A percentile compares a stretch with the other conserved stretches of the same genome.
Conservation (phyloP, 2,888 invertebrate species). For the Ommatoiulus sabulosus region DNA sequence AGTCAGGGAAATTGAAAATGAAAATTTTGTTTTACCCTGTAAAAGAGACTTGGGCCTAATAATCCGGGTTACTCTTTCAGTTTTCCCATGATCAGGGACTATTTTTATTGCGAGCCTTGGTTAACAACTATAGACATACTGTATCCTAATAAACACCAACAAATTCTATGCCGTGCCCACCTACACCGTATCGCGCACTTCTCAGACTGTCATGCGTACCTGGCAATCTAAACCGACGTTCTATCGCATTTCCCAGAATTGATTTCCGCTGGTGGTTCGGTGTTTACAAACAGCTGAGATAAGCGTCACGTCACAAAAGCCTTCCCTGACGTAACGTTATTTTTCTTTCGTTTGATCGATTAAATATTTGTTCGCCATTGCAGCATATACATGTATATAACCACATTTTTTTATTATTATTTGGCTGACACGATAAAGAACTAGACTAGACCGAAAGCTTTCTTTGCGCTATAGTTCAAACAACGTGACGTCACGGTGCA, state of each 20-base stretch:
- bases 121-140: too few species aligned
- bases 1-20: too few species aligned
- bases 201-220: background rate
- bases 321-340: background rate
- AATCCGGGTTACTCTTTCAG: too few species aligned
- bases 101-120: too few species aligned
- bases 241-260: background rate
- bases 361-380: background rate
- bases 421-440: background rate
- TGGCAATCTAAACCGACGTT: background rate
- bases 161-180: background rate
- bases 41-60: too few species aligned
- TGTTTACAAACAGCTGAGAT: slow-evolving; percentile 23
- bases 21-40: too few species aligned
- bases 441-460: background rate
- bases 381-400: too few species aligned
- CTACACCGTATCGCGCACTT: background rate
- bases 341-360: background rate
- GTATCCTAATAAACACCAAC: too few species aligned
- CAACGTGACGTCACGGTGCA: background rate
- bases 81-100: too few species aligned
- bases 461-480: background rate
- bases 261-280: background rate
- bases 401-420: background rate
- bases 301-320: background rate